Conservation (phyloP, 2,888 invertebrate genomes). For the Drosophila kuntzei region DNA sequence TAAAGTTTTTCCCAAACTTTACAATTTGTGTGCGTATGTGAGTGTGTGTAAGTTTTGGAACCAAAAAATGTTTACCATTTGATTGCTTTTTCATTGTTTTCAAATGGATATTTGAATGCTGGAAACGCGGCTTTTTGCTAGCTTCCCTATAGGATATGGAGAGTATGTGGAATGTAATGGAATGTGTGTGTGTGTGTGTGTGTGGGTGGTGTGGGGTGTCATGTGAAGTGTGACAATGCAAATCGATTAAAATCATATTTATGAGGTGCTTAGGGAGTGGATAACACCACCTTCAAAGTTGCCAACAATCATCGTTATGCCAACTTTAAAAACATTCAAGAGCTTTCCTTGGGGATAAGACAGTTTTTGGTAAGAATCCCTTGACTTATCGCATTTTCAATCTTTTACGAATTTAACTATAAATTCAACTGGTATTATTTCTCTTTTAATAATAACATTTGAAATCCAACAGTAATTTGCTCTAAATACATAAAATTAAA, state of each 20-base stretch:
- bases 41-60: slow-evolving; percentile 48
- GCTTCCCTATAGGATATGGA: background rate
- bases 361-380: background rate
- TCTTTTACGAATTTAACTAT: background rate
- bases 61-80: slow-evolving; percentile 52
- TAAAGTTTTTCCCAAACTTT: slow-evolving; percentile 64
- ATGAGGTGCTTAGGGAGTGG: slow-evolving; percentile 48
- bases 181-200: slow-evolving; percentile 1
- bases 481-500: background rate
- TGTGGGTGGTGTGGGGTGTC: slow-evolving; percentile 5
- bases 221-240: slow-evolving; percentile 49
- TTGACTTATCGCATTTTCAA: background rate
- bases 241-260: slow-evolving; percentile 78
- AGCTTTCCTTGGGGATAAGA: background rate
- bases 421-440: background rate
- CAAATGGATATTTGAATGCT: slow-evolving; percentile 60
- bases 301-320: slow-evolving; percentile 11
- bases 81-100: slow-evolving; percentile 80
- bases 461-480: background rate
- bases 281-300: slow-evolving; percentile 24
- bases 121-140: background rate
- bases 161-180: too few species aligned
- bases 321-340: background rate
- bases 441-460: background rate
- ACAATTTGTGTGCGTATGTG: slow-evolving; percentile 29